Conservation (phyloP, 2,113 vertebrate species). For the Mustelus asterias region DNA sequence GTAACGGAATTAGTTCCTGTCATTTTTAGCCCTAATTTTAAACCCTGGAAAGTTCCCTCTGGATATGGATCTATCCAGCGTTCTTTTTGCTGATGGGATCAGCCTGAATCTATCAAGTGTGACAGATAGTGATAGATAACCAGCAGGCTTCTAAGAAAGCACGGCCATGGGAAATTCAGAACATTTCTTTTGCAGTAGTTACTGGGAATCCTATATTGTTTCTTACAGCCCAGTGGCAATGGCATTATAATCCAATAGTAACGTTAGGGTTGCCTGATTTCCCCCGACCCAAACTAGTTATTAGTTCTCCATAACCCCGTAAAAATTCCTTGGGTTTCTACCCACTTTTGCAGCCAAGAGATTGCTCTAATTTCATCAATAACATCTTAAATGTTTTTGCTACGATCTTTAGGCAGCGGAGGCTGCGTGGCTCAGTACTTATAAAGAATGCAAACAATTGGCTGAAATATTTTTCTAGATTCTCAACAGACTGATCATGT, state of each 20-base stretch:
- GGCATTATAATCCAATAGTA: background rate
- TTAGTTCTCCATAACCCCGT: background rate
- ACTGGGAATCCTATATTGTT: background rate
- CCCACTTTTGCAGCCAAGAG: background rate
- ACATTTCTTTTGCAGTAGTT: background rate
- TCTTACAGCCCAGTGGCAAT: background rate
- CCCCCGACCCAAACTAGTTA: background rate
- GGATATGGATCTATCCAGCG: background rate
- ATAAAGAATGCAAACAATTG: background rate
- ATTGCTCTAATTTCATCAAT: background rate
- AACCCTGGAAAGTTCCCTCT: background rate
- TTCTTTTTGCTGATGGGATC: background rate
- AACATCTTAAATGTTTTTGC: background rate
- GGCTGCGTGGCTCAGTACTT: background rate
- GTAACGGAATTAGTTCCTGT: background rate
- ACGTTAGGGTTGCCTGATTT: background rate
- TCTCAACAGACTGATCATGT: background rate
- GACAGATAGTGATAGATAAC: background rate
- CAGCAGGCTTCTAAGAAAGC: background rate
- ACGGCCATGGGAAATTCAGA: background rate
- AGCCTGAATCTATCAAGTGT: slow-evolving; percentile 4
- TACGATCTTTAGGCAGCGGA: background rate
- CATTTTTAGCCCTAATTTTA: slow-evolving; percentile 4
- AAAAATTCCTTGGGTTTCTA: background rate
- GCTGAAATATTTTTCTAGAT: background rate